Evolutionary conservation across 30 jellyfish, hydroid and myxozoan genomes (phyloP).

Genomic region (Chrysaora quinquecirrha): DNA sequence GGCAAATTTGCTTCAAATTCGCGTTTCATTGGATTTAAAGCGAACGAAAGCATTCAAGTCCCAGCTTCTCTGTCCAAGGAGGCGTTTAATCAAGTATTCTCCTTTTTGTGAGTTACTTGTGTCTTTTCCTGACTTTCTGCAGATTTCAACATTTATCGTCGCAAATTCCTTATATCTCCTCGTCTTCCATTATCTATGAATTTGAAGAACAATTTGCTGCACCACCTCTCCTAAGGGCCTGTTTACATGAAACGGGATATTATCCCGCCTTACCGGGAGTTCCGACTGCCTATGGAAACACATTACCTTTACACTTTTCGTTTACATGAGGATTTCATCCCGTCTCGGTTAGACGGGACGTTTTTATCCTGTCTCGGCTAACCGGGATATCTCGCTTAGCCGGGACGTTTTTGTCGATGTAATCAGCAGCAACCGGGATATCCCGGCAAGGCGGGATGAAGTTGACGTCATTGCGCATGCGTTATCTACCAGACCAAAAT

Average conservation of each 20-base stretch:
- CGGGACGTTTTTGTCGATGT: not conserved
- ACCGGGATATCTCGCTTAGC: not conserved
- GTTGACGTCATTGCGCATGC: not conserved
- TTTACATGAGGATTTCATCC: not conserved
- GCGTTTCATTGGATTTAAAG: no score
- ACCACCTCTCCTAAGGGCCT: not conserved
- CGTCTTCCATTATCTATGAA: no score
- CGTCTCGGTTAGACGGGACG: not conserved
- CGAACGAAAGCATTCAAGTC: no score
- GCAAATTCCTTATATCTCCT: no score
- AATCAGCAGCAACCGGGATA: not conserved
- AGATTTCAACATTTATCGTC: no score
- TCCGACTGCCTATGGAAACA: not conserved
- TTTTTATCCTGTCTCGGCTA: not conserved
- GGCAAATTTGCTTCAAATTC: no score
- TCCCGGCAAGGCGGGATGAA: constrained; percentile 1
- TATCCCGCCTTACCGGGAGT: not conserved
- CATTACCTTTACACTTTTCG: not conserved
- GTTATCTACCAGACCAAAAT: no score
- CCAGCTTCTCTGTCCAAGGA: no score
- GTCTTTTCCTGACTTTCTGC: no score
- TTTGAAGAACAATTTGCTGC: no score
- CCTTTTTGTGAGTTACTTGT: no score
- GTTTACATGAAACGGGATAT: not conserved
- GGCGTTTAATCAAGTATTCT: no score